Conservation (phyloP, 2,113 vertebrate species). For the Penelope pileata region DNA sequence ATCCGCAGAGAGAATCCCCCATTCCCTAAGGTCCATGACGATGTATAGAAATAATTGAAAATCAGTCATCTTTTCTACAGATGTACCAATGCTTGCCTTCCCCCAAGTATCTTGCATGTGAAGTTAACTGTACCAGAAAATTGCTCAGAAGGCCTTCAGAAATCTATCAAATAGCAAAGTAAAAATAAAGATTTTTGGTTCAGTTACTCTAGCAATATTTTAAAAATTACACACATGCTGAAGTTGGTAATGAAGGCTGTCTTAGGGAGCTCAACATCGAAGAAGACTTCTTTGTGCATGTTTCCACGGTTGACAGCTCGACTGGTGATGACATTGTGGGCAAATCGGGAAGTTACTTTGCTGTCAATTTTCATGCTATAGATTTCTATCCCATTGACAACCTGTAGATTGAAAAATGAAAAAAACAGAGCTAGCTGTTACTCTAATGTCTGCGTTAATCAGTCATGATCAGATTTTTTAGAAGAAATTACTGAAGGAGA, state of each 20-base stretch:
- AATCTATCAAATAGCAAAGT: background rate
- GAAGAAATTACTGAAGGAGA: background rate
- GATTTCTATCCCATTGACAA: slow-evolving; percentile 80
- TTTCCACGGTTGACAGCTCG: slow-evolving; percentile 84
- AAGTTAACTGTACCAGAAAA: slow-evolving; percentile 1
- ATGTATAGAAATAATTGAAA: slow-evolving; percentile 8
- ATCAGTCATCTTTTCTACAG: background rate
- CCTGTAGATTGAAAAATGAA: slow-evolving; percentile 55
- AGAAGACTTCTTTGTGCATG: slow-evolving; percentile 83
- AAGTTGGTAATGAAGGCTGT: slow-evolving; percentile 95
- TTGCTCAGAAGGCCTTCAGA: background rate
- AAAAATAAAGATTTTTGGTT: background rate
- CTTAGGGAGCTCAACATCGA: slow-evolving; percentile 91
- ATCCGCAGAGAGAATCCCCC: background rate
- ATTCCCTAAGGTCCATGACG: background rate
- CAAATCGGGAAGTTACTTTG: slow-evolving; percentile 88
- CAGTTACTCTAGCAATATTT: background rate
- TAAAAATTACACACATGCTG: slow-evolving; percentile 83
- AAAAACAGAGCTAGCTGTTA: background rate
- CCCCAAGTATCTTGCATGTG: background rate
- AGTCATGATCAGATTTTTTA: background rate
- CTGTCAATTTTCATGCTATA: slow-evolving; percentile 89
- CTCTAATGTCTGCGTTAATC: background rate
- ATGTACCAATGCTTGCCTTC: background rate
- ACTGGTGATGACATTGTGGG: slow-evolving; percentile 90